phyloP scores from a whole-genome alignment of 2,797 vertebrate species.

The Cuniculus paca region DNA sequence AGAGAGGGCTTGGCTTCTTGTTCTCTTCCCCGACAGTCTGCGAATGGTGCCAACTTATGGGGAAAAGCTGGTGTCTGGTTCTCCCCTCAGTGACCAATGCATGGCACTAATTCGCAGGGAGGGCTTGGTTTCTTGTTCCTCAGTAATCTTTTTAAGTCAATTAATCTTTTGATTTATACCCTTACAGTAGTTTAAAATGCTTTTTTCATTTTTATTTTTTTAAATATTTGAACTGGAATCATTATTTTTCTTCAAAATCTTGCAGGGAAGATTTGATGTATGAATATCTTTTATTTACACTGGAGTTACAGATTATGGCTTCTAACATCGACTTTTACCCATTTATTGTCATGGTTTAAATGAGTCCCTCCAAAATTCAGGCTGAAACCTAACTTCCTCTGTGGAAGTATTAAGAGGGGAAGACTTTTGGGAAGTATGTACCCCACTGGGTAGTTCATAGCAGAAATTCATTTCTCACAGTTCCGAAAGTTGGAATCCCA shows the following conservation, averaged over 20 bases:
- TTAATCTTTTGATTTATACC: background rate
- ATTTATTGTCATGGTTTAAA: background rate
- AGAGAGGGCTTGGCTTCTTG: too few relatives aligned
- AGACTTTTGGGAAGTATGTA: background rate
- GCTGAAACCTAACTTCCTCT: background rate
- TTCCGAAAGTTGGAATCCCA: too few relatives aligned
- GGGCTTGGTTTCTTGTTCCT: too few relatives aligned
- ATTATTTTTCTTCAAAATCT: background rate
- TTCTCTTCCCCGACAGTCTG: too few relatives aligned
- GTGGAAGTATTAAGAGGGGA: background rate
- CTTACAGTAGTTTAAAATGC: background rate
- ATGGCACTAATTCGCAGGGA: too few relatives aligned
- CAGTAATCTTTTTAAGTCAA: background rate
- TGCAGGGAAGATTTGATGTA: background rate
- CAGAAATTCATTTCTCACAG: too few relatives aligned
- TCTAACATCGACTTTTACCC: background rate
- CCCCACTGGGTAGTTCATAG: background rate
- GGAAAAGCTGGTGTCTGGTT: too few relatives aligned
- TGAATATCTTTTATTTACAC: background rate
- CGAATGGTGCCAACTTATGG: too few relatives aligned
- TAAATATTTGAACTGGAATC: background rate
- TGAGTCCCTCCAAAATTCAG: background rate
- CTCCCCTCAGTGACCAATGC: too few relatives aligned
- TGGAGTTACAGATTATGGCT: background rate
- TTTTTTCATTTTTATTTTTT: background rate